phyloP scores from a whole-genome alignment of 2,113 vertebrate species.

The Macrotis lagotis region DNA sequence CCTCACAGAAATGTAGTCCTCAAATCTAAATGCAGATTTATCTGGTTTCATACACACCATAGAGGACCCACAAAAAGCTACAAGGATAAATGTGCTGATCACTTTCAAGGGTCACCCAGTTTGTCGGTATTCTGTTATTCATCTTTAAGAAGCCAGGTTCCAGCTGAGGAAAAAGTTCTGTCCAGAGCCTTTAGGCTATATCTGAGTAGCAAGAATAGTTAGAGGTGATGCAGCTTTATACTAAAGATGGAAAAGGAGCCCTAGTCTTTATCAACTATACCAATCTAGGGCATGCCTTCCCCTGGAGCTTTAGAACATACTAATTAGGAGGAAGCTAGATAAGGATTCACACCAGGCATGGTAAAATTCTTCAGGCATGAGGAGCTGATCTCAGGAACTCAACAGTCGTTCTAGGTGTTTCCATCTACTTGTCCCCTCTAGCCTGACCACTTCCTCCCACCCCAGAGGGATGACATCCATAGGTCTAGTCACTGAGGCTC shows the following conservation, averaged over 20 bases:
- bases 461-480: neutral
- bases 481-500: neutral
- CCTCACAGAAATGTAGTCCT: neutral
- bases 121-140: neutral
- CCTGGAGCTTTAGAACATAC: neutral
- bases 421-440: neutral
- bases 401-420: neutral
- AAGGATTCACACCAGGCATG: neutral
- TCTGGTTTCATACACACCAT: too few species aligned
- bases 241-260: neutral
- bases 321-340: neutral
- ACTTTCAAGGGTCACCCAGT: neutral
- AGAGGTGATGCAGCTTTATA: neutral
- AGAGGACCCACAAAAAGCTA: too few species aligned
- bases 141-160: neutral
- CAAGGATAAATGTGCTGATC: neutral
- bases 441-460: neutral
- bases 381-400: neutral
- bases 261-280: neutral
- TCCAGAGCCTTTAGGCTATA: neutral
- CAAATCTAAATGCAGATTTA: neutral
- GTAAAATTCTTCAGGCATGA: neutral
- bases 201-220: neutral
- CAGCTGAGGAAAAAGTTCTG: neutral
- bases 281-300: neutral